Evolutionary conservation across 2,113 vertebrate species (phyloP), one percentile per base, ranked within the genome.

Genomic region (Oncorhynchus mykiss): DNA sequence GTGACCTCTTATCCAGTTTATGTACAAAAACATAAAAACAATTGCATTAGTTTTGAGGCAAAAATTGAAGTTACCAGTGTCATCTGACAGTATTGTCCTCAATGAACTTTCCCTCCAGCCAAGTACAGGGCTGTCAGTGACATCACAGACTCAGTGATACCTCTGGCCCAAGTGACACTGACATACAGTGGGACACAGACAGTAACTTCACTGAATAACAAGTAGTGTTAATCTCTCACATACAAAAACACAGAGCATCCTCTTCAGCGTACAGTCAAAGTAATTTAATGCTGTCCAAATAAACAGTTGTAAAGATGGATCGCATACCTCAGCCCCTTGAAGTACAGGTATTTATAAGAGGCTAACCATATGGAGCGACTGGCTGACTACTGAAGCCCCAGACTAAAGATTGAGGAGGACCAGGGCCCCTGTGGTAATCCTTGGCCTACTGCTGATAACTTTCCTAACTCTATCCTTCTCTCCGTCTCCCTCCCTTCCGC

Each of bases 71-170:
- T 45, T 11, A 45, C 39, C 39, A 54, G 51, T 27, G 67, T 73
- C 75, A 72, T 78, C 75, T 67, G 80, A 75, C 77, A 1, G 54
- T 5, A 8, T 59, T 49, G 71, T 74, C 77, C 79, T 76, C 75
- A 79, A 16, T 54, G 51, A 54, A 4, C 4, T 18, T 54, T 2
- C 25, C 65, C 25, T 67, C 24, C 65, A 67, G 65, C 18, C 25
- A 29, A 4, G 14, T 29, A 29, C 51, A 54, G 5, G 13, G 65
- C 25, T 29, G 65, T 67, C 65, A 67, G 25, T 29, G 65, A 16
- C 13, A 31, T 22, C 65, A 29, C 65, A 24, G 65, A 67, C 5
- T 22, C 25, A 67, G 12, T 12, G 9, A 45, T 45, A 45, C 9
- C 39, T 3, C 39, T 45, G 39, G 9, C 39, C 39, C 39, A 45